Base-by-base conservation (phyloP, 2,113 vertebrate genomes). In the Tyrannus savana region DNA sequence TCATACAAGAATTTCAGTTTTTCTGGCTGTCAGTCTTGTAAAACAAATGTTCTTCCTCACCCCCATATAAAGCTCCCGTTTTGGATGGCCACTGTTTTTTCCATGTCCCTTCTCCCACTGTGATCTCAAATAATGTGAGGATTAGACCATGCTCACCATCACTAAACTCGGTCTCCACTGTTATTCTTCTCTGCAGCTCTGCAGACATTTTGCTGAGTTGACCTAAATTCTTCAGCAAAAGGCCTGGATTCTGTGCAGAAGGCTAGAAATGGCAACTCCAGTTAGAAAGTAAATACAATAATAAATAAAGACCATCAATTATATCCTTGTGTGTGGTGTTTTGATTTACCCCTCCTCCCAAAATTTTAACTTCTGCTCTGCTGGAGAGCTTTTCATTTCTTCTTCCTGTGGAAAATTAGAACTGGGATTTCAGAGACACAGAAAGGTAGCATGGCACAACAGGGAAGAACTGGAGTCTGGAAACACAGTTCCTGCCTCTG, bases 171-270 rank as follows among this genome's bases (percentile, higher is more conserved):
- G 9, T 55, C 44, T 91, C 6, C 14, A 44, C 18, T 62, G 3
- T 4, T 73, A 37, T 24, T 92, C 24, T 78, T 49, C 49, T 82
- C 14, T 55, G 69, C 52, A 71, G 19, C 50, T 88, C 30, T 87
- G 69, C 52, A 83, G 68, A 71, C 35, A 8, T 71, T 92, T 92
- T 97, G 37, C 47, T 6, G 0, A 68, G 21, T 41, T 92, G 73
- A 95, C 84, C 69, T 82, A 82, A 89, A 87, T 84, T 84, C 41
- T 89, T 78, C 77, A 89, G 69, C 39, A 87, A 75, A 92, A 90
- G 24, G 7, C 35, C 53, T 89, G 80, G 68, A 95, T 81, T 89
- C 73, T 87, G 28, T 84, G 59, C 52, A 68, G 77, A 50, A 89
- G 55, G 25, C 64, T 93, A 69, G 83, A 90, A 95, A 81, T 82